phyloP scores from a whole-genome alignment of 2,797 vertebrate species.

The Austrolebias charrua region DNA sequence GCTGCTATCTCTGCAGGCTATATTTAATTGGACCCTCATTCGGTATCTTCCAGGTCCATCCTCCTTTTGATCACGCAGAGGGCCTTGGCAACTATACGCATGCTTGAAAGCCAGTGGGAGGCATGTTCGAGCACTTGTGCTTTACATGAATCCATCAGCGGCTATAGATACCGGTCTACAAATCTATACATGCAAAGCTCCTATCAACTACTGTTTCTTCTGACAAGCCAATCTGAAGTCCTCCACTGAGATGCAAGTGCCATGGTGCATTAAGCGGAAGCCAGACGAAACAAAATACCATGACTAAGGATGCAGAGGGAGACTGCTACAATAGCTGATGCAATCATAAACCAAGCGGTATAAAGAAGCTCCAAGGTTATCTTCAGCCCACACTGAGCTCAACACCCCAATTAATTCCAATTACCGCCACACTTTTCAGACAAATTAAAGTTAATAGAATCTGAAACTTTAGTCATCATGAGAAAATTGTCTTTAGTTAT shows the following conservation, averaged over 20 bases:
- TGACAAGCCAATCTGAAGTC: constrained; percentile 45
- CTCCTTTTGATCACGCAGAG: constrained; percentile 78
- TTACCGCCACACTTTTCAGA: constrained; percentile 62
- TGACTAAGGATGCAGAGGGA: constrained; percentile 38
- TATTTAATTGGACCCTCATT: constrained; percentile 82
- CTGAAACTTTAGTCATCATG: constrained; percentile 69
- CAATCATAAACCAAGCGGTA: constrained; percentile 64
- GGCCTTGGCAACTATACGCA: constrained; percentile 69
- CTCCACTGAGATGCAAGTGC: constrained; percentile 49
- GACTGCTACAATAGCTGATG: constrained; percentile 50
- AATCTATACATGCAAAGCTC: constrained; percentile 47
- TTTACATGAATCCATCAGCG: constrained; percentile 65
- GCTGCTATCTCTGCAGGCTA: constrained; percentile 75
- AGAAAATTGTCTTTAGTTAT: constrained; percentile 66
- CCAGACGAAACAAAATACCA: constrained; percentile 33
- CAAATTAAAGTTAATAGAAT: constrained; percentile 71
- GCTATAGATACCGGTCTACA: constrained; percentile 39
- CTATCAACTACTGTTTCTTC: constrained; percentile 28
- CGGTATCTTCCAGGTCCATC: constrained; percentile 75
- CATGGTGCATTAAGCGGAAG: constrained; percentile 40
- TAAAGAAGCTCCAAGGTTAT: constrained; percentile 69
- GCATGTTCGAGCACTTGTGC: constrained; percentile 62
- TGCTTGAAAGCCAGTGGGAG: constrained; percentile 69
- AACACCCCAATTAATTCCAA: constrained; percentile 77
- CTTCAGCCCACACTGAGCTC: constrained; percentile 58